Evolutionary conservation across 2,113 vertebrate genomes (phyloP).

Genomic region (Oplegnathus fasciatus): DNA sequence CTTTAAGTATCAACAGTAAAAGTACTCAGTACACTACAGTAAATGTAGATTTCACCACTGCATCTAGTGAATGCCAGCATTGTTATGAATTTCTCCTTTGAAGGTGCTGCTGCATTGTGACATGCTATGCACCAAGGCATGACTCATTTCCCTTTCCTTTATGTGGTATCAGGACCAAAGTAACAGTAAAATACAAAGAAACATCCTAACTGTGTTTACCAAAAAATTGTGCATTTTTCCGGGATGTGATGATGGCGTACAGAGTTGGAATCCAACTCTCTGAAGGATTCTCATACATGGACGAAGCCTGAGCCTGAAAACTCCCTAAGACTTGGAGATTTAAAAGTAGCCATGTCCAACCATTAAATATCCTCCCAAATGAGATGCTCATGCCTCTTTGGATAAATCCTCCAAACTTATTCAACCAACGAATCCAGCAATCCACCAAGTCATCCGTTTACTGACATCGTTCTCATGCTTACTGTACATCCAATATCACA

Average conservation of each 20-base stretch:
- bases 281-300: neutral
- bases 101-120: neutral
- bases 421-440: neutral
- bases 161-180: neutral
- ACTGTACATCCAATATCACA: neutral
- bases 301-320: neutral
- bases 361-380: neutral
- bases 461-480: neutral
- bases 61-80: neutral
- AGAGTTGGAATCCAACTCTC: neutral
- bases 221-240: neutral
- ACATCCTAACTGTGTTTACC: neutral
- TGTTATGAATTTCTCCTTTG: neutral
- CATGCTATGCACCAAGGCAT: neutral
- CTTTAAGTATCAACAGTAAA: too few relatives aligned
- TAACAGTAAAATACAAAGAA: neutral
- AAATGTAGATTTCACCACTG: too few relatives aligned
- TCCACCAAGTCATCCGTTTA: neutral
- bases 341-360: slow-evolving; percentile 7
- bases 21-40: too few relatives aligned
- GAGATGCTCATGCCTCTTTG: neutral
- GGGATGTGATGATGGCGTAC: too few relatives aligned
- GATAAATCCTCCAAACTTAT: neutral
- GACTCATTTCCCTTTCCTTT: neutral
- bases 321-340: neutral